Evolutionary conservation across 1,140 invertebrate genomes (phyloP).

Genomic region (Oppia nitens): DNA sequence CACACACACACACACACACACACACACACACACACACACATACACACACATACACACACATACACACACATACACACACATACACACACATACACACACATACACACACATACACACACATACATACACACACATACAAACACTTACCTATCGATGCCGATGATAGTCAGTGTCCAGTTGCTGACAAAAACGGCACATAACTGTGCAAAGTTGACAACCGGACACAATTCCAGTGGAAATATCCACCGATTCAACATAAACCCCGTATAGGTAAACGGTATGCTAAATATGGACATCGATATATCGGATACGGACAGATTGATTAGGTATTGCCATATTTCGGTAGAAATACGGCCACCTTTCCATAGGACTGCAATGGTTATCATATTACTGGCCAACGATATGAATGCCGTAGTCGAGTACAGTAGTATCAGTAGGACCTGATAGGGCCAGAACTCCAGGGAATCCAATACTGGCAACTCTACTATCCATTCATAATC

Average conservation of each 20-base stretch:
- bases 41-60: too few relatives aligned
- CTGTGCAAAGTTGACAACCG: conserved; percentile 30
- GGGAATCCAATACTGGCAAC: conserved; percentile 14
- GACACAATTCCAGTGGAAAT: conserved; percentile 28
- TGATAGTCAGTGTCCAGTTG: conserved; percentile 30
- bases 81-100: too few relatives aligned
- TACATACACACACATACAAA: too few relatives aligned
- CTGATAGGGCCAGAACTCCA: too few relatives aligned
- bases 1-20: too few relatives aligned
- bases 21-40: too few relatives aligned
- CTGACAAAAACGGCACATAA: conserved; percentile 29
- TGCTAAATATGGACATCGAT: conserved; percentile 30
- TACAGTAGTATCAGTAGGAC: conserved; percentile 27
- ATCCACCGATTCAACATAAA: conserved; percentile 31
- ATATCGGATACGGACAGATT: conserved; percentile 31
- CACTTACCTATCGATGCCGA: conserved; percentile 31
- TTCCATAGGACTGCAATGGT: conserved; percentile 28
- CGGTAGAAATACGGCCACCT: conserved; percentile 25
- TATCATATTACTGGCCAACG: conserved; percentile 27
- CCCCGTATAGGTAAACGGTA: too few relatives aligned
- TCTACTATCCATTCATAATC: too few relatives aligned
- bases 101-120: too few relatives aligned
- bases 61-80: too few relatives aligned
- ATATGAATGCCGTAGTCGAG: conserved; percentile 26
- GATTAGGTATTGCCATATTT: conserved; percentile 28